Percentiles rank a stretch among this genome's conserved stretches.
These are phyloP conservation scores for Chloroclysta siterata DNA, from an alignment of 2,888 invertebrate genomes.

Conservation along the genomic window DNA sequence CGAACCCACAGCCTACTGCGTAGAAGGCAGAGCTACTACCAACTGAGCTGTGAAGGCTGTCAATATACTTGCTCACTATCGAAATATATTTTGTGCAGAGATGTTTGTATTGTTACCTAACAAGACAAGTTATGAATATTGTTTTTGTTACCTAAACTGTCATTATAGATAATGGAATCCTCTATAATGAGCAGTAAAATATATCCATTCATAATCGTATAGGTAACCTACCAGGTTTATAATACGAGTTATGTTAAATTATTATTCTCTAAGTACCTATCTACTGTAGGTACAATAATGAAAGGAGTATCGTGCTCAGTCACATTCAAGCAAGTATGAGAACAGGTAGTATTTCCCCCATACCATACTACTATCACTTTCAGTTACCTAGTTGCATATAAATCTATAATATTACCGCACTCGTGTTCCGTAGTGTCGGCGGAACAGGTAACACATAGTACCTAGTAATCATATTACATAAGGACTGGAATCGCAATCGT, in stretches of 20 bases:
- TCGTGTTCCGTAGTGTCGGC: constrained; percentile 33
- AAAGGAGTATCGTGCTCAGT: constrained; percentile 19
- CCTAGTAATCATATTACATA: constrained; percentile 48
- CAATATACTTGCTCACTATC: not conserved
- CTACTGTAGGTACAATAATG: constrained; percentile 6
- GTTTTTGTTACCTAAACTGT: constrained; percentile 20
- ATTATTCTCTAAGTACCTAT: not conserved
- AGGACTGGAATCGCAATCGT: constrained; percentile 47
- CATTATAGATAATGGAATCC: constrained; percentile 14
- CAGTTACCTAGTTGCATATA: constrained; percentile 35
- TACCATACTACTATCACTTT: constrained; percentile 37
- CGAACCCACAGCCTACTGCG: too few species aligned
- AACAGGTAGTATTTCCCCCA: constrained; percentile 29
- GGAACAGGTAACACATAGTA: constrained; percentile 28
- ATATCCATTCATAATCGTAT: constrained; percentile 1
- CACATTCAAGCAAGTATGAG: constrained; percentile 20
- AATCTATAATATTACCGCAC: constrained; percentile 35
- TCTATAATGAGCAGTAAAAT: constrained; percentile 13
- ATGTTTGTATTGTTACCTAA: constrained; percentile 14
- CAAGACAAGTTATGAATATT: constrained; percentile 23
- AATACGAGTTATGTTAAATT: not conserved
- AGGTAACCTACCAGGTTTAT: constrained; percentile 1
- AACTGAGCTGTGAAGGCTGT: too few species aligned
- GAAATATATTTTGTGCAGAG: not conserved
- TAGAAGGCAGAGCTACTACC: too few species aligned